Conservation (phyloP, 1,140 invertebrate genomes). For the Bombyx mandarina region DNA sequence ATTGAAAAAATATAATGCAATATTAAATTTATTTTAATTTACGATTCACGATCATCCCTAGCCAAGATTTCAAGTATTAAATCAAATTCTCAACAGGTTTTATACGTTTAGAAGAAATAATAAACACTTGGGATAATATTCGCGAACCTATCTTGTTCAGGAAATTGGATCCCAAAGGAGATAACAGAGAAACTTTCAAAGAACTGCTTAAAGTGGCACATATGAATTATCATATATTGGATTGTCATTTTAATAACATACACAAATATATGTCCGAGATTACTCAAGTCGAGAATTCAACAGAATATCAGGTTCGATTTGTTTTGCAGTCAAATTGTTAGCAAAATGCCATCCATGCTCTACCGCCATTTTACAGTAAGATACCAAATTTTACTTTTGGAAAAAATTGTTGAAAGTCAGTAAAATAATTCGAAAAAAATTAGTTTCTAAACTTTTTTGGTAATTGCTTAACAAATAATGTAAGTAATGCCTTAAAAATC, state of each 20-base stretch:
- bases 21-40: too few relatives aligned
- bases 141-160: slow-evolving; percentile 44
- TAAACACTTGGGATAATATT: slow-evolving; percentile 49
- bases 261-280: slow-evolving; percentile 50
- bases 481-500: too few relatives aligned
- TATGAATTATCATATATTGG: slow-evolving; percentile 52
- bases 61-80: background rate
- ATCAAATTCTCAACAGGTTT: slow-evolving; percentile 39
- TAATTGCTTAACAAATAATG: too few relatives aligned
- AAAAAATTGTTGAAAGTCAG: too few relatives aligned
- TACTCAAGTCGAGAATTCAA: slow-evolving; percentile 48
- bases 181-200: slow-evolving; percentile 58
- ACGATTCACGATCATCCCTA: background rate
- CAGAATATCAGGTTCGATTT: slow-evolving; percentile 41
- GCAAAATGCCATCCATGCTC: too few relatives aligned
- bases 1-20: too few relatives aligned
- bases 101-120: slow-evolving; percentile 53
- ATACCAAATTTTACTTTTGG: too few relatives aligned
- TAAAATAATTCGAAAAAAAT: too few relatives aligned
- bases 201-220: slow-evolving; percentile 47
- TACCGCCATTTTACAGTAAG: too few relatives aligned
- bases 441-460: too few relatives aligned
- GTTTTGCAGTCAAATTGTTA: too few relatives aligned
- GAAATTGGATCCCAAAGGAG: slow-evolving; percentile 38
- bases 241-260: slow-evolving; percentile 47